Evolutionary conservation across 2,113 vertebrate species (phyloP).

Genomic region (Neolamprologus ventralis): DNA sequence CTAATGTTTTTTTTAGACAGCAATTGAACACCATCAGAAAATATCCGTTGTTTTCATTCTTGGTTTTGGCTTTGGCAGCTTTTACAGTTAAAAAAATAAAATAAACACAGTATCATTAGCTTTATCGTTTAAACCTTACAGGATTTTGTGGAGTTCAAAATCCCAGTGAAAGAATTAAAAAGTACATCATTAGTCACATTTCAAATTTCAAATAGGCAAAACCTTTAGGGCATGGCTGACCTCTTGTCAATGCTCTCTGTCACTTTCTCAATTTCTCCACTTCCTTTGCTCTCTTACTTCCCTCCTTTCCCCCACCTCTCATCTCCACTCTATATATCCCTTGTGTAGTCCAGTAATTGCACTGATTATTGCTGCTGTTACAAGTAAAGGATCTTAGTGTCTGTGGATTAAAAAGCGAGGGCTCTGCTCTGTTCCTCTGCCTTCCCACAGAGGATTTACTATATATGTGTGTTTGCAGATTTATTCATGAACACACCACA

Average conservation of each 20-base stretch:
- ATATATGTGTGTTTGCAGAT: not conserved
- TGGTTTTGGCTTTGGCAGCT: not conserved
- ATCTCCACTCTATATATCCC: not conserved
- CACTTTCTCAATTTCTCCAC: not conserved
- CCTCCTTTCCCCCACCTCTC: not conserved
- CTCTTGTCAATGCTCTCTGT: not conserved
- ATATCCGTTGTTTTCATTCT: not conserved
- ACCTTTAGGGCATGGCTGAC: not conserved
- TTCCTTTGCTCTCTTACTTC: not conserved
- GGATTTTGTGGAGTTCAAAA: not conserved
- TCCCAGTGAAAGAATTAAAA: not conserved
- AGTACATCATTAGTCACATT: not conserved
- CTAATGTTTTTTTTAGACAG: not conserved
- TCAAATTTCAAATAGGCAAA: not conserved
- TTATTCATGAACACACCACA: not conserved
- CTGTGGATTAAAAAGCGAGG: conserved; percentile 13
- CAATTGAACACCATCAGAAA: not conserved
- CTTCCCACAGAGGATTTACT: not conserved
- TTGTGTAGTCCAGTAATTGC: not conserved
- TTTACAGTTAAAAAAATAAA: not conserved
- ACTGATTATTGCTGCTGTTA: conserved; percentile 10
- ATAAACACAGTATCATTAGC: not conserved
- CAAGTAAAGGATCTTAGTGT: conserved; percentile 20
- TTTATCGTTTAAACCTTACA: not conserved
- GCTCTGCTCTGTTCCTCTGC: not conserved